Evolutionary conservation across 2,797 vertebrate species (phyloP), one percentile per base, ranked within the genome.

Genomic region (Cygnus olor): DNA sequence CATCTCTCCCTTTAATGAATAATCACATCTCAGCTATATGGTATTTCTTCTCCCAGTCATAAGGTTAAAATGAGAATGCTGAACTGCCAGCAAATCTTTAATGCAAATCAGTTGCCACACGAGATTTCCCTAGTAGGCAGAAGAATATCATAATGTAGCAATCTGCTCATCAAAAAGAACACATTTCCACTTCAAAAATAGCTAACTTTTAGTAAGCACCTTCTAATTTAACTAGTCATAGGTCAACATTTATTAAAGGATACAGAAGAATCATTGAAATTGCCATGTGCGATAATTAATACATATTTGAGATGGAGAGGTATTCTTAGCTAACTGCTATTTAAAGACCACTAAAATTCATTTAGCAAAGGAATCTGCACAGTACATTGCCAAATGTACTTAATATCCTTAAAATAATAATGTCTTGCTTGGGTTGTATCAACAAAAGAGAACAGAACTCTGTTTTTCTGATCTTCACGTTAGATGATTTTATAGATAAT

Each of bases 81-180:
- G 85, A 97, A 90, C 74, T 91, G 82, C 89, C 96, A 96, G 77
- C 49, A 97, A 91, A 96, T 88, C 90, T 97, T 96, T 96, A 65
- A 94, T 97, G 85, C 94, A 96, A 95, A 97, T 95, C 83, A 91
- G 16, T 82, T 71, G n/a, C 90, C 95, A 94, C 88, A 95, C 63
- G 89, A 95, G 94, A 96, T 53, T 79, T 83, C 85, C 85, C 58
- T 49, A 76, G 57, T 34, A 92, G 17, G 34, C 54, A 90, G 45
- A 61, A 89, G 32, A 94, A 81, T 53, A 90, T 80, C 85, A 94
- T 82, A 96, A 96, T 25, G 5, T 66, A 92, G 83, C 53, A 36
- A 63, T 89, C 65, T 94, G 12, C 27, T 89, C 91, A 94, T 93
- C 84, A 97, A 94, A 97, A 80, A 69, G 32, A 89, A 70, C 30